Conservation (phyloP, 2,113 vertebrate genomes). For the Dicentrarchus labrax region DNA sequence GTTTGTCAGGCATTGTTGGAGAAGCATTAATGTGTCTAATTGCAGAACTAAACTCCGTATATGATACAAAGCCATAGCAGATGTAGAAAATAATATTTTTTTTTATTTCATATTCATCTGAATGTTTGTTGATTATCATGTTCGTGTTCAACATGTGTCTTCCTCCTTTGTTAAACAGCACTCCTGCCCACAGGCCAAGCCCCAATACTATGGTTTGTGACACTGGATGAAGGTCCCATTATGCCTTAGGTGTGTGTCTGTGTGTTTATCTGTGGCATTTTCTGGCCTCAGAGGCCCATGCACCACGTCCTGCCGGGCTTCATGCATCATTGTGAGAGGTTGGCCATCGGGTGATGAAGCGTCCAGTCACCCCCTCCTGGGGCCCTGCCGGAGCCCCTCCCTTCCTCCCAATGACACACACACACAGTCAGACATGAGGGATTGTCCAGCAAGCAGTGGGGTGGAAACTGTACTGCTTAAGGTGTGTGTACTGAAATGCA, state of each 20-base stretch:
- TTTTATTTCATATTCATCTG: not conserved
- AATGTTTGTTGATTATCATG: not conserved
- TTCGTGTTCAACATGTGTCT: not conserved
- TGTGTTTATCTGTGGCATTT: conserved; percentile 10
- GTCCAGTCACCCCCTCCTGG: conserved; percentile 76
- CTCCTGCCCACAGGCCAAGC: not conserved
- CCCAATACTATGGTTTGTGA: not conserved
- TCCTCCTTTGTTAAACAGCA: not conserved
- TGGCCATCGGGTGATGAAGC: conserved; percentile 80
- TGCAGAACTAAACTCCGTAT: not conserved
- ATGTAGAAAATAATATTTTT: too few relatives aligned
- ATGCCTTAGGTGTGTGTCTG: conserved; percentile 34
- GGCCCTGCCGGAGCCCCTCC: conserved; percentile 63
- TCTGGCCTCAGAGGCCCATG: conserved; percentile 66
- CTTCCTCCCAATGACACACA: conserved; percentile 46
- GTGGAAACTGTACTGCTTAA: conserved; percentile 9
- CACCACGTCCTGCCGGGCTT: conserved; percentile 61
- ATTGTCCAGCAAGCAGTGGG: conserved; percentile 63
- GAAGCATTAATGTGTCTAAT: not conserved
- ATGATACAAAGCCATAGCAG: not conserved
- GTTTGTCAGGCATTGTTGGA: not conserved
- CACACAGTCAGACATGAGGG: conserved; percentile 72
- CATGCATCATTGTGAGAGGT: conserved; percentile 82
- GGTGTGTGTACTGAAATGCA: conserved; percentile 4
- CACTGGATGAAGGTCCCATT: conserved; percentile 27